phyloP scores from a whole-genome alignment of 2,113 vertebrate genomes.

The Myanophis thanlyinensis region DNA sequence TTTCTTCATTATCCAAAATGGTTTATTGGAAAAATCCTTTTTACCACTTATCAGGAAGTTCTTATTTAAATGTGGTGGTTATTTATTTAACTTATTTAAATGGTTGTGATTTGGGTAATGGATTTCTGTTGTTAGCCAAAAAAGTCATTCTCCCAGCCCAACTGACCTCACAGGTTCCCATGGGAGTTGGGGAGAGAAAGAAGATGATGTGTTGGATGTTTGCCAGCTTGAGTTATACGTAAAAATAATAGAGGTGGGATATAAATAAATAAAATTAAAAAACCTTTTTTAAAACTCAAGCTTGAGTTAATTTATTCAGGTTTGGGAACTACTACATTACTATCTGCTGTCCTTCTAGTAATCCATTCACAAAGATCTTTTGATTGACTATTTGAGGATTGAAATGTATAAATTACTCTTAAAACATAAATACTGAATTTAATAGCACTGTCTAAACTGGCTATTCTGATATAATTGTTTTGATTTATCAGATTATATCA shows the following conservation, averaged over 20 bases:
- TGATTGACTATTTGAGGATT: neutral
- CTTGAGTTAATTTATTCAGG: neutral
- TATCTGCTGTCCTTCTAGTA: neutral
- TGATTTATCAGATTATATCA: neutral
- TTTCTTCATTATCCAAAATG: neutral
- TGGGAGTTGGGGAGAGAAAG: too few relatives aligned
- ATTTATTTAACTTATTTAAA: too few relatives aligned
- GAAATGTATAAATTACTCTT: neutral
- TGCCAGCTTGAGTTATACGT: neutral
- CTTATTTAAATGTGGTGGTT: neutral
- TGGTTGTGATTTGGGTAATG: neutral
- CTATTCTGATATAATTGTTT: neutral
- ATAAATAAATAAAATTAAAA: neutral
- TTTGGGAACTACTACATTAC: neutral
- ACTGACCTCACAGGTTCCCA: neutral
- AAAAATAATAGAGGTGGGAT: neutral
- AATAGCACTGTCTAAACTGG: neutral
- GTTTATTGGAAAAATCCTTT: neutral
- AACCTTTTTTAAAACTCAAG: neutral
- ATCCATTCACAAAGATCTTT: neutral
- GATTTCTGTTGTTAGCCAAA: neutral
- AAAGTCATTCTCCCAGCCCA: neutral
- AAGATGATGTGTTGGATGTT: neutral
- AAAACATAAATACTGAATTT: neutral
- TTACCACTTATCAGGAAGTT: neutral